Conservation (phyloP, 2,888 invertebrate genomes). For the Drosophila limbata region DNA sequence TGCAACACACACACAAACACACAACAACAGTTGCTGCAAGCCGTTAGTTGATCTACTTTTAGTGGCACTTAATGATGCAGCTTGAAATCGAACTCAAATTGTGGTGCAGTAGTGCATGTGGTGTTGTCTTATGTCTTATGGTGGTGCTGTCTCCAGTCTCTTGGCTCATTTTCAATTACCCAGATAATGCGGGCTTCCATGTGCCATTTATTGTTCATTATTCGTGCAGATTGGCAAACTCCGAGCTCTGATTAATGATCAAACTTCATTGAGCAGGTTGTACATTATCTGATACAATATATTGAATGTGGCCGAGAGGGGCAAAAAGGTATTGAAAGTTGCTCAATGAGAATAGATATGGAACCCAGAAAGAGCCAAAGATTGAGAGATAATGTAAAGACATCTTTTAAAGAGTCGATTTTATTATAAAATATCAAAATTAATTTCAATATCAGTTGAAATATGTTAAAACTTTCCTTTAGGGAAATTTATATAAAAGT, state of each 20-base stretch:
- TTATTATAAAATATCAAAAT: too few species aligned
- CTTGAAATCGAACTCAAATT: conserved; percentile 30
- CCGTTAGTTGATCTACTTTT: conserved; percentile 77
- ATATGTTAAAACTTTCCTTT: too few species aligned
- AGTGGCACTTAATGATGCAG: conserved; percentile 63
- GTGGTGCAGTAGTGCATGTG: conserved; percentile 9
- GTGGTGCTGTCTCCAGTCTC: conserved; percentile 14
- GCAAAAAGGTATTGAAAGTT: background rate
- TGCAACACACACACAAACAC: conserved; percentile 1
- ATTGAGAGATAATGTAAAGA: background rate
- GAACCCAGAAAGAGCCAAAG: background rate
- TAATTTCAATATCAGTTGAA: too few species aligned
- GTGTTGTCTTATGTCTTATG: conserved; percentile 4
- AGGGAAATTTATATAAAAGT: too few species aligned
- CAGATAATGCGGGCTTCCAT: conserved; percentile 59
- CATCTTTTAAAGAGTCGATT: too few species aligned
- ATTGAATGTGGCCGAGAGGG: too few species aligned
- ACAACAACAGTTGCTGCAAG: conserved; percentile 28
- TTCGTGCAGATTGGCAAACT: conserved; percentile 47
- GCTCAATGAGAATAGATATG: background rate
- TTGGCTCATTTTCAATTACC: conserved; percentile 66
- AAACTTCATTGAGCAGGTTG: conserved; percentile 26
- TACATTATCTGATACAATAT: background rate
- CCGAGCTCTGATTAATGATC: conserved; percentile 25
- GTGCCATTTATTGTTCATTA: conserved; percentile 72